Percentiles rank a stretch among this genome's conserved stretches.
Conservation (phyloP, 1,140 invertebrate genomes). For the Zaprionus tsacasi region DNA sequence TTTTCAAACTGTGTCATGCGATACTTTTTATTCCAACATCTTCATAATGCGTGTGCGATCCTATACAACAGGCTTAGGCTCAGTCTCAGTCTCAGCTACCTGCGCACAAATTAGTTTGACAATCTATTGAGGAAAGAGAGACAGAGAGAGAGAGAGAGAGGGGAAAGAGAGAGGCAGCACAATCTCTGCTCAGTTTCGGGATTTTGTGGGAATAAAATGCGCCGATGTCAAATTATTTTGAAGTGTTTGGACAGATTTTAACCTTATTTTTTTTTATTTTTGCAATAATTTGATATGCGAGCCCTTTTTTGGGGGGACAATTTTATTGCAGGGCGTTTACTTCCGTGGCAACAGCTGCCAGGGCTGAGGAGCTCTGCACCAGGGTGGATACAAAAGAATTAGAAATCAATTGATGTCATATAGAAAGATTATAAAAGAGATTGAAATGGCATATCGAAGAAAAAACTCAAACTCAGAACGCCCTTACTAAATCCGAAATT, state of each 20-base stretch:
- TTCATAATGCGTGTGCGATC: constrained; percentile 59
- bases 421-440: background rate
- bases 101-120: constrained; percentile 79
- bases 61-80: background rate
- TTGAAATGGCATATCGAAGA: background rate
- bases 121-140: constrained; percentile 50
- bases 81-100: constrained; percentile 43
- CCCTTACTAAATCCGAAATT: too few species aligned
- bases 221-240: constrained; percentile 83
- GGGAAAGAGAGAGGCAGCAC: constrained; percentile 27
- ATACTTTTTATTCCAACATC: constrained; percentile 73
- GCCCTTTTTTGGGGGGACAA: constrained; percentile 15
- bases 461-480: background rate
- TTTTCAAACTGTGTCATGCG: constrained; percentile 69
- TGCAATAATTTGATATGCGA: constrained; percentile 75
- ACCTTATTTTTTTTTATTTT: constrained; percentile 31
- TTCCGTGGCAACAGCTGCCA: constrained; percentile 74
- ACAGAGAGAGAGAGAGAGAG: constrained; percentile 8
- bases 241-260: constrained; percentile 83
- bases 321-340: constrained; percentile 74
- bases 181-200: constrained; percentile 44
- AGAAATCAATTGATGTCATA: constrained; percentile 11
- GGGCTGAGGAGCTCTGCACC: background rate
- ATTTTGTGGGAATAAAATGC: constrained; percentile 78
- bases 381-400: constrained; percentile 5